Conservation (phyloP, 2,113 vertebrate species). For the Bombycilla garrulus region DNA sequence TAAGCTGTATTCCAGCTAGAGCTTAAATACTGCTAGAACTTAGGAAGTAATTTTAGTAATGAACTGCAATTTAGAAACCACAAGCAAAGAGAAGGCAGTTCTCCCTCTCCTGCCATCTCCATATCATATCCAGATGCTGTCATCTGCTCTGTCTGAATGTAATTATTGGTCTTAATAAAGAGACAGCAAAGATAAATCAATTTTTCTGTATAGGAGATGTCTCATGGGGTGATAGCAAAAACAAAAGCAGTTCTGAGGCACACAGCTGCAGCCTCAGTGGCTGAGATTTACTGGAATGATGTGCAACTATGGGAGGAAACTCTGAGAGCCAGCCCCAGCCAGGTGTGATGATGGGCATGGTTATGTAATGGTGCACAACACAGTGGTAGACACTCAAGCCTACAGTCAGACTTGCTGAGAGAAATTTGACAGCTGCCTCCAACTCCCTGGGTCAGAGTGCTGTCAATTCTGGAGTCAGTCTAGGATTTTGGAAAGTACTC, state of each 20-base stretch:
- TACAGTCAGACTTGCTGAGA: not conserved
- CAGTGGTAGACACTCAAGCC: not conserved
- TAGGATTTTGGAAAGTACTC: not conserved
- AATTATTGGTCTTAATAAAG: not conserved
- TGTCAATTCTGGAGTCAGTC: not conserved
- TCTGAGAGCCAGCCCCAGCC: not conserved
- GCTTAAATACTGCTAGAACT: not conserved
- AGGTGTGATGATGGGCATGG: not conserved
- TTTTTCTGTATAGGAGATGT: not conserved
- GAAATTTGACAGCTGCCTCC: not conserved
- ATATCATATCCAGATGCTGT: not conserved
- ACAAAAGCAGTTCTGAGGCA: not conserved
- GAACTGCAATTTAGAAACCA: not conserved
- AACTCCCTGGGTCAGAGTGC: not conserved
- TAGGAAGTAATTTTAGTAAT: not conserved
- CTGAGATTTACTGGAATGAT: not conserved
- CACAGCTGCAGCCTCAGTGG: not conserved
- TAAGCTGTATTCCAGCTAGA: not conserved
- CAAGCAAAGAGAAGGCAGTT: not conserved
- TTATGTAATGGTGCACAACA: not conserved
- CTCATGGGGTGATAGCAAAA: not conserved
- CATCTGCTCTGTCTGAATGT: not conserved
- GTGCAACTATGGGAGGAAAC: not conserved
- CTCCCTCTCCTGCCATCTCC: not conserved
- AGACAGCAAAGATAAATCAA: not conserved